Evolutionary conservation across 2,888 invertebrate genomes (phyloP), one percentile per base, ranked within the genome.

Genomic region (Coenonympha arcania): DNA sequence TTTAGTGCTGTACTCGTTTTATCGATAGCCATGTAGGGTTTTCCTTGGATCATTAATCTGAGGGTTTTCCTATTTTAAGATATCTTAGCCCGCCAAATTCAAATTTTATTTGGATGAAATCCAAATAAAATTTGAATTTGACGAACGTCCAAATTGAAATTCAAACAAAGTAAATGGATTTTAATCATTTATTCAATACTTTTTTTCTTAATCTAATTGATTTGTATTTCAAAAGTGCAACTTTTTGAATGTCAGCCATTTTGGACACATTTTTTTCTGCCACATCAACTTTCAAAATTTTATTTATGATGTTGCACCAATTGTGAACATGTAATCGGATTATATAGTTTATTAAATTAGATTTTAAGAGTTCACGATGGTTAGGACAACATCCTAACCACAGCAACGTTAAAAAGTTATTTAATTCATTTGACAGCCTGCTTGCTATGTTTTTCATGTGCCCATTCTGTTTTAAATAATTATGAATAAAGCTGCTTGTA

Each of bases 221-320:
- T 6, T n/a, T n/a, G n/a, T n/a, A 24, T 8, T 24, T 24, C 6
- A 24, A 3, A 24, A 9, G 9, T 6, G 24, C 24, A 9, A 24
- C 9, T 8, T 24, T 4, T 28, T 28, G 11, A 28, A 28, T 28
- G 4, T 28, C 28, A 28, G 28, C 11, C 28, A 11, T 11, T 28
- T 36, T 36, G 16, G n/a, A n/a, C 9, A 20, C 37, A 36, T 36
- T 30, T 9, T 46, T 50, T 39, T 50, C 50, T 24, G 44, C 37
- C 4, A 50, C 11, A 13, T 8, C 50, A 8, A 43, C 50, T 28
- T 54, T 54, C 22, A 50, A 54, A 26, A 40, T 48, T 48, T 44
- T 49, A 43, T 47, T 47, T 26, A 43, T 18, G 18, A 43, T 37
- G 30, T 53, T 53, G 42, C 52, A 45, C 52, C 52, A 53, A 40